These are phyloP conservation scores for Falcaria lacertinaria DNA, from an alignment of 2,888 invertebrate species.

Conservation along the genomic window DNA sequence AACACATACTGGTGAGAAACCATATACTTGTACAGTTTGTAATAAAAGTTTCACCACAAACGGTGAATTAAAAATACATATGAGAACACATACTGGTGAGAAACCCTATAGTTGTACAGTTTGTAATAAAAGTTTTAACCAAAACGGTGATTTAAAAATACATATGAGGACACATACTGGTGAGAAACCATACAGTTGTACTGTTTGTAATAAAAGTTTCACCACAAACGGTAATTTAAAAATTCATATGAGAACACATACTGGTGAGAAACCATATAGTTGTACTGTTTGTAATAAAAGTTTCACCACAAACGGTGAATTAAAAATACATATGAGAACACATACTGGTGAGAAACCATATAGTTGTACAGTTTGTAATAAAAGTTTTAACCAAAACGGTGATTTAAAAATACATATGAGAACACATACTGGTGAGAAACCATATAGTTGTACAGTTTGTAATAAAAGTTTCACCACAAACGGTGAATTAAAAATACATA, in stretches of 20 bases:
- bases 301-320: too few species aligned
- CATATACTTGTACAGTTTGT: too few species aligned
- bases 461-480: neutral
- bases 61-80: too few species aligned
- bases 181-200: neutral
- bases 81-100: too few species aligned
- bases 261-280: neutral
- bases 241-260: neutral
- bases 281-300: neutral
- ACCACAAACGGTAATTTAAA: too few species aligned
- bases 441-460: neutral
- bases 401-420: neutral
- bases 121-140: neutral
- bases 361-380: neutral
- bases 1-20: too few species aligned
- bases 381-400: neutral
- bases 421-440: neutral
- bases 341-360: neutral
- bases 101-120: neutral
- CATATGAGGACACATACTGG: neutral
- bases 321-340: neutral
- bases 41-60: too few species aligned
- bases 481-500: too few species aligned
- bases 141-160: too few species aligned
- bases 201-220: neutral